A percentile compares a stretch with the other conserved stretches of the same genome.
These are phyloP conservation scores for Fopius arisanus DNA, from an alignment of 1,140 invertebrate genomes.

Conservation along the genomic window DNA sequence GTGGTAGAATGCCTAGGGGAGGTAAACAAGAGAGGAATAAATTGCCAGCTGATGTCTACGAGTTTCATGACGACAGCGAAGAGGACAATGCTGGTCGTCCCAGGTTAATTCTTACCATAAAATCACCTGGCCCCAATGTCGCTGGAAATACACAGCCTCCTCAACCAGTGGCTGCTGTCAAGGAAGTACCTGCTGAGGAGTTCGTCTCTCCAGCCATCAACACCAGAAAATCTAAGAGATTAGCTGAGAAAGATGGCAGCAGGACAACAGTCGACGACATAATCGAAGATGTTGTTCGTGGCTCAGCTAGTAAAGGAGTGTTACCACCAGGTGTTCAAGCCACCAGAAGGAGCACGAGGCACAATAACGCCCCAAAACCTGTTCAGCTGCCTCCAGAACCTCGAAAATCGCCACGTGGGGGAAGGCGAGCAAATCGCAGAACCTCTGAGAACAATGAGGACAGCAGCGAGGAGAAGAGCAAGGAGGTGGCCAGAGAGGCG, in stretches of 20 bases:
- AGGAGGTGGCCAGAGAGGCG: constrained; percentile 41
- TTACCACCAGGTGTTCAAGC: constrained; percentile 40
- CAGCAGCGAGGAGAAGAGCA: constrained; percentile 67
- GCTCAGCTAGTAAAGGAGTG: constrained; percentile 59
- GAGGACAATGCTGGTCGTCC: constrained; percentile 74
- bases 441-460: constrained; percentile 71
- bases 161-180: constrained; percentile 63
- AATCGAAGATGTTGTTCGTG: constrained; percentile 85
- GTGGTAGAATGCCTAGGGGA: constrained; percentile 66
- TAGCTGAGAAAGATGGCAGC: constrained; percentile 79
- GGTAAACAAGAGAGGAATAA: constrained; percentile 68
- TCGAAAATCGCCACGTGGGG: constrained; percentile 71
- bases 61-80: constrained; percentile 84
- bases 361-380: constrained; percentile 47
- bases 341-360: constrained; percentile 54
- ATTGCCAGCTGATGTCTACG: constrained; percentile 78
- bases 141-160: constrained; percentile 50
- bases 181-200: constrained; percentile 71
- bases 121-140: constrained; percentile 69
- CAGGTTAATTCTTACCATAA: constrained; percentile 80
- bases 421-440: constrained; percentile 68
- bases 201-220: constrained; percentile 70
- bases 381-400: constrained; percentile 52
- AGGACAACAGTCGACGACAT: constrained; percentile 82
- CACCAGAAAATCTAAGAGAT: constrained; percentile 78